Evolutionary conservation across 2,113 vertebrate genomes (phyloP), one percentile per base, ranked within the genome.

Genomic region (Epinephelus lanceolatus): DNA sequence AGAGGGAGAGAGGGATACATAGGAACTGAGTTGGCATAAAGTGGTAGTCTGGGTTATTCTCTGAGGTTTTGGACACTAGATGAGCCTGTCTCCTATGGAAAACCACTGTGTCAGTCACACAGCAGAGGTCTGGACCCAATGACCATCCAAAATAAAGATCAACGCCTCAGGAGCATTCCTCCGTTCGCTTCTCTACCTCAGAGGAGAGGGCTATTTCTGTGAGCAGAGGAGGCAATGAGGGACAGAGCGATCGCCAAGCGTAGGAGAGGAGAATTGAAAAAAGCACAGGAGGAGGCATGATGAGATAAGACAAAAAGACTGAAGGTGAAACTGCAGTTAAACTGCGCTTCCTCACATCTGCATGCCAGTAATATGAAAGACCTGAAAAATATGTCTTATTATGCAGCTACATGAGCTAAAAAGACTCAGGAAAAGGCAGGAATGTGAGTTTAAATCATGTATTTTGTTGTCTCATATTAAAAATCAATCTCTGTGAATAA

Each of bases 191-290:
- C 75, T 71, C 61, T 70, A 65, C 78, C 80, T 89, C 86, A 80
- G 76, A 85, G 78, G 71, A 83, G 74, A 84, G 37, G 67, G 55
- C 82, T 88, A 91, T 87, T 89, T 89, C 72, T 82, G 87, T 78
- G 77, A 89, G 86, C 67, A 81, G 86, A 84, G 67, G 88, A 89
- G 71, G 62, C 88, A 55, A 67, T 47, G 47, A 76, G 75, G 84
- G 75, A 81, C 76, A 23, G 67, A 80, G 55, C 51, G 27, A 59
- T 65, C 17, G 7, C 37, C 37, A 25, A 61, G 84, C 33, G 74
- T 82, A 80, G 82, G 80, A 68, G 59, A 89, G 56, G 59, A 70
- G 19, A 67, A 76, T 80, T 75, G 69, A 45, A n/a, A 79, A 74
- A 73, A 86, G 47, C 42, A 59, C 19, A 19, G 72, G 66, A 71